A percentile compares a stretch with the other conserved stretches of the same genome.
These are phyloP conservation scores for Lydus trimaculatus DNA, from an alignment of 2,888 invertebrate genomes.

Conservation along the genomic window DNA sequence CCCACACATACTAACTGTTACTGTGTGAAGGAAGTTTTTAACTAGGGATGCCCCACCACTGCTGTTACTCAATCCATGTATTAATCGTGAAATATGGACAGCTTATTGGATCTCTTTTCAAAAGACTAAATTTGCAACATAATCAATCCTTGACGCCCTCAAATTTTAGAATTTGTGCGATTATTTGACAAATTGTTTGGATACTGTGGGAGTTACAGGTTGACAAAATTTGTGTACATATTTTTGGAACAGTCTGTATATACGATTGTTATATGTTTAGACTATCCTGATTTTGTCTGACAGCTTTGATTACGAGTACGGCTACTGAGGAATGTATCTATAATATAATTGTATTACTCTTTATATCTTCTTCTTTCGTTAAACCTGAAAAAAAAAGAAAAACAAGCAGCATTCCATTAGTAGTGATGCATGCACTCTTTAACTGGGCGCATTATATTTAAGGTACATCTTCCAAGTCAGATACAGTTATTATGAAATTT, in stretches of 20 bases:
- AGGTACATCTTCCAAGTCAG: not conserved
- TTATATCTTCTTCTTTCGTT: not conserved
- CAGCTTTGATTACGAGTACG: slow-evolving; percentile 32
- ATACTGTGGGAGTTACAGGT: no score
- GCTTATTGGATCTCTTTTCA: no score
- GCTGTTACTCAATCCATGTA: no score
- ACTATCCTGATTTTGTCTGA: slow-evolving; percentile 31
- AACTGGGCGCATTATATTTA: not conserved
- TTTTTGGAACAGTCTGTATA: not conserved
- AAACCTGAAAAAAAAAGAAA: not conserved
- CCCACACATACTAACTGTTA: no score
- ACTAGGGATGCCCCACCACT: no score
- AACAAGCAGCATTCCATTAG: slow-evolving; percentile 19
- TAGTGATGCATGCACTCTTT: not conserved
- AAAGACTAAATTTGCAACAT: no score
- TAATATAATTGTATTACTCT: slow-evolving; percentile 18
- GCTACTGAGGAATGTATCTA: slow-evolving; percentile 32
- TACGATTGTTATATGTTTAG: not conserved
- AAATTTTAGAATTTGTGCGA: no score
- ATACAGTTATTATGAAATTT: not conserved
- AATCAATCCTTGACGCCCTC: no score
- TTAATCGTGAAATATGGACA: no score
- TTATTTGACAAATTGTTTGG: no score
- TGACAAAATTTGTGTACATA: no score
- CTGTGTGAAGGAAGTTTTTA: no score